Evolutionary conservation across 2,113 vertebrate species (phyloP), one percentile per base, ranked within the genome.

Genomic region (Lamprotornis superbus): DNA sequence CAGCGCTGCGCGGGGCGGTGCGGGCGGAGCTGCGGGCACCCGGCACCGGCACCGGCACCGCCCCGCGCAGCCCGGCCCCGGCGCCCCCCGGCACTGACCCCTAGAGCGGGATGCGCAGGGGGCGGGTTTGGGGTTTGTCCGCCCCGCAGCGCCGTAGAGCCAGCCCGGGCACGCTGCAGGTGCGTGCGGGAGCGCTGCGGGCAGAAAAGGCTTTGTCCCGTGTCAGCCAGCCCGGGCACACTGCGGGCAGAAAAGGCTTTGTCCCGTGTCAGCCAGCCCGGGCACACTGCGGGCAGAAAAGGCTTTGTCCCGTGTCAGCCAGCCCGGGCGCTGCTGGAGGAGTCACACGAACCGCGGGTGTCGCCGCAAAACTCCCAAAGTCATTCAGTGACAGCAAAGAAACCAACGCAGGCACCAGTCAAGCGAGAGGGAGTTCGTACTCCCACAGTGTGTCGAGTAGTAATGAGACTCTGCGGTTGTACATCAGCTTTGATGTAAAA

Each of bases 371-470:
- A 1, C 2, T 9, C 24, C 25, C 9, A 0, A 15, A 49, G 42
- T 17, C 10, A 5, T 46, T 7, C 12, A 28, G 31, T 0, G 17
- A 19, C 42, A 5, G 4, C 46, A 16, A n/a, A 63, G n/a, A 52
- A 6, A 2, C 2, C n/a, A 13, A 3, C 2, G 21, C 19, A 2
- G 44, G 30, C 2, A 2, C 11, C 1, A 0, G 24, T 15, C 5
- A 33, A 33, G 44, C 8, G 17, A 9, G 35, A 47, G 15, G 16
- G 31, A 19, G 17, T 7, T 47, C 15, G 21, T 9, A 33, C 10
- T 0, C 5, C 21, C 10, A 7, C 39, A 70, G 40, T 4, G 2
- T 14, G 20, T 12, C 20, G 3, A 4, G 39, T 7, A 1, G 11
- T 10, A 44, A 3, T 2, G 42, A 46, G 27, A 7, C 22, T 9